Evolutionary conservation across 2,113 vertebrate species (phyloP).

Genomic region (Terrapene triunguis): DNA sequence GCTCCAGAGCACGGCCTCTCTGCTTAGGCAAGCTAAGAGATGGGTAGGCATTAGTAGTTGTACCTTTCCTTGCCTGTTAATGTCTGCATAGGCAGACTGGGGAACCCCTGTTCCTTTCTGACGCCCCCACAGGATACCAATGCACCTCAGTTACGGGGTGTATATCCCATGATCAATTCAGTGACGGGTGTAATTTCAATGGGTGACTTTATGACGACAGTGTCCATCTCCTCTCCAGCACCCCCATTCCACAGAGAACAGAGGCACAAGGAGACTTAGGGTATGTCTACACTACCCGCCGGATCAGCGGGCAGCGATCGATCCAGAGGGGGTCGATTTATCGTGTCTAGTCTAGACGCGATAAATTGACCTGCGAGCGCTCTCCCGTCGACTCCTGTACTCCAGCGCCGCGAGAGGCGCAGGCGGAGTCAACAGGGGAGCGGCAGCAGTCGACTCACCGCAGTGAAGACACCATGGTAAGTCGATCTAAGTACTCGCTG

Average conservation of each 20-base stretch:
- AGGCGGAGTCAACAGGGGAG: no score
- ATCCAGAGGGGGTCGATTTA: no score
- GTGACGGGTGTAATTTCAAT: background rate
- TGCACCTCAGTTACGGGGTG: no score
- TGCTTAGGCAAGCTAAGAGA: background rate
- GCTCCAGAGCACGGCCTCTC: fast-evolving
- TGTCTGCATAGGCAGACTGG: background rate
- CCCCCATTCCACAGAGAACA: background rate
- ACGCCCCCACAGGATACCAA: background rate
- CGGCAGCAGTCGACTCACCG: no score
- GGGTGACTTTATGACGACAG: background rate
- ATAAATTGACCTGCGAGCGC: no score
- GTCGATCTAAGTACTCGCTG: no score
- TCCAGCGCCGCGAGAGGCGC: no score
- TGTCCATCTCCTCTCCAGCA: background rate
- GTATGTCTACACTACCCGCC: no score
- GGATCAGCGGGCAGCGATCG: no score
- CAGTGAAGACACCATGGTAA: no score
- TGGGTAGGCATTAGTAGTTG: background rate
- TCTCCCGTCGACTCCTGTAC: no score
- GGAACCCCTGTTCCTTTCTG: background rate
- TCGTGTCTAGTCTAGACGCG: no score
- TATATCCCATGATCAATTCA: background rate
- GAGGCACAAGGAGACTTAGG: background rate
- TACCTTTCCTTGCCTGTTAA: background rate